Conservation (phyloP, 2,113 vertebrate species). For the Caranx ignobilis region DNA sequence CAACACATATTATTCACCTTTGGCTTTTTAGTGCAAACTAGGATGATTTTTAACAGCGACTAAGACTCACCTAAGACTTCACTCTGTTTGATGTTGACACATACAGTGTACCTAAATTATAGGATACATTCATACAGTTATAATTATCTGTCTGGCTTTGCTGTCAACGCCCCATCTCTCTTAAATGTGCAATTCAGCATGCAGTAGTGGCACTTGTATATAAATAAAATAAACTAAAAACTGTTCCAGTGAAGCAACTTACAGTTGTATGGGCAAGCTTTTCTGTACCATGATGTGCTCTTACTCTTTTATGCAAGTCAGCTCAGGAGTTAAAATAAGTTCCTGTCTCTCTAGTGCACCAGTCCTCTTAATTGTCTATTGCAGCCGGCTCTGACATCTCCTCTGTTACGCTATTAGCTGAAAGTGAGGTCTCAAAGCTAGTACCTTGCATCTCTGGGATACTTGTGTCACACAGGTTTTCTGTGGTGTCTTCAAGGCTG, state of each 20-base stretch:
- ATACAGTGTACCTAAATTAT: conserved; percentile 9
- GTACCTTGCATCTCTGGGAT: conserved; percentile 29
- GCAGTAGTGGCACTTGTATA: conserved; percentile 42
- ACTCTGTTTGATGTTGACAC: conserved; percentile 17
- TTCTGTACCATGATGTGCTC: conserved; percentile 20
- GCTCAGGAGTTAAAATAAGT: not conserved
- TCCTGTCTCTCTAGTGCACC: not conserved
- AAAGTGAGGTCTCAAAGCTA: not conserved
- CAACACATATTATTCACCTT: conserved; percentile 31
- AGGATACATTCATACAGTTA: conserved; percentile 54
- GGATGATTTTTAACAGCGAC: conserved; percentile 26
- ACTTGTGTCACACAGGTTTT: conserved; percentile 17
- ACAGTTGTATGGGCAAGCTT: conserved; percentile 27
- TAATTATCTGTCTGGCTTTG: not conserved
- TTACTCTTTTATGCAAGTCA: conserved; percentile 24
- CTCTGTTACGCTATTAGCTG: not conserved
- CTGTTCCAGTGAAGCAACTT: conserved; percentile 44
- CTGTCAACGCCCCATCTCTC: not conserved
- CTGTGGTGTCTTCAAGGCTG: conserved; percentile 19
- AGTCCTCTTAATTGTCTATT: conserved; percentile 20
- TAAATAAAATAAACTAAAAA: conserved; percentile 38
- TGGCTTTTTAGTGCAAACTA: conserved; percentile 63
- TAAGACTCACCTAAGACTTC: conserved; percentile 28
- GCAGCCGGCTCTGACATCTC: conserved; percentile 10
- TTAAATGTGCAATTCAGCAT: conserved; percentile 69